Evolutionary conservation across 2,113 vertebrate species (phyloP).

Genomic region (Tetrao urogallus): DNA sequence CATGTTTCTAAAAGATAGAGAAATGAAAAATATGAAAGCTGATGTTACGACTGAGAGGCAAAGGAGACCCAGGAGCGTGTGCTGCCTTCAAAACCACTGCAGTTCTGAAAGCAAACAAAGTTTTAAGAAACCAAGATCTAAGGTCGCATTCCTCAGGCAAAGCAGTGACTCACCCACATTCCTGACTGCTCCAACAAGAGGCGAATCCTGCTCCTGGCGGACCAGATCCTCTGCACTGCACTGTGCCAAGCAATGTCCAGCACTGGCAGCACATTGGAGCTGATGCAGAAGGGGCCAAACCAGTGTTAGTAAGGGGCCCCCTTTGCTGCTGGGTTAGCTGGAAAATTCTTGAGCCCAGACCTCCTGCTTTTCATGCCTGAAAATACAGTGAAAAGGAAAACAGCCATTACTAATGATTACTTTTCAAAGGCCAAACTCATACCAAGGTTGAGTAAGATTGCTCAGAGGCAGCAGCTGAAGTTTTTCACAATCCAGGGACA

Average conservation of each 20-base stretch:
- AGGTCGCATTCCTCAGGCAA: background rate
- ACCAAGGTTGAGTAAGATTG: background rate
- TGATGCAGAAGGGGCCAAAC: background rate
- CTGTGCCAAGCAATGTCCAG: background rate
- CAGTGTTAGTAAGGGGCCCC: background rate
- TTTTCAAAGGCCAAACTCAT: background rate
- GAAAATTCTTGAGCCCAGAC: background rate
- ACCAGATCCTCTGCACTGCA: background rate
- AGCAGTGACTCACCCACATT: constrained; percentile 46
- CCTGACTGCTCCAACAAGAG: background rate
- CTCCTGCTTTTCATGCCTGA: background rate
- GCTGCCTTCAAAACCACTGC: background rate
- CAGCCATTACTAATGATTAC: background rate
- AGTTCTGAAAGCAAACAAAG: constrained; percentile 30
- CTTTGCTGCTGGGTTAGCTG: background rate
- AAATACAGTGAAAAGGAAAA: background rate
- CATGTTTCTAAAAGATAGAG: background rate
- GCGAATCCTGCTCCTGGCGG: background rate
- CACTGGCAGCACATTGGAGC: background rate
- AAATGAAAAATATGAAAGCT: background rate
- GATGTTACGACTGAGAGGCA: background rate
- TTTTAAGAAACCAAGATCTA: background rate
- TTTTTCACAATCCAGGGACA: background rate
- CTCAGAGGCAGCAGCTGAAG: background rate
- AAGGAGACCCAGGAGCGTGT: accelerated